Conservation (phyloP, 2,888 invertebrate species). For the Erpobdella octoculata region DNA sequence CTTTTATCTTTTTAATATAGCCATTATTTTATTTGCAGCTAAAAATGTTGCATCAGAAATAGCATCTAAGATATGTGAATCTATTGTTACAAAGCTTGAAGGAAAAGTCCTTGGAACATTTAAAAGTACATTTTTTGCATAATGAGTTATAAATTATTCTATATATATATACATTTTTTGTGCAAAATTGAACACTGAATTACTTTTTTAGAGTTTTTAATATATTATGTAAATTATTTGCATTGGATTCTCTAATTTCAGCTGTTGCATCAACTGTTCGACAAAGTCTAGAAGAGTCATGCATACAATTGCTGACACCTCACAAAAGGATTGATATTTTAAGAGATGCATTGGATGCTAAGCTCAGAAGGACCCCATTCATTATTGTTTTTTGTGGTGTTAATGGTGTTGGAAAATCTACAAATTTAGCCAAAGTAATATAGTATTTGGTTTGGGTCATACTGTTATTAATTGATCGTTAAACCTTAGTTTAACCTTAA, state of each 20-base stretch:
- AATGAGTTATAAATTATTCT: not conserved
- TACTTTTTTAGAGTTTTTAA: not conserved
- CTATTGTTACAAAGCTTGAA: slow-evolving; percentile 77
- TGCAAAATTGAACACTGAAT: no score
- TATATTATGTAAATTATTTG: not conserved
- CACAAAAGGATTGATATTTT: slow-evolving; percentile 89
- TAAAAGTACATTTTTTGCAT: slow-evolving; percentile 56
- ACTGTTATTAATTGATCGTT: not conserved
- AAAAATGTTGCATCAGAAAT: slow-evolving; percentile 98
- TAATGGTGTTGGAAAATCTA: slow-evolving; percentile 97
- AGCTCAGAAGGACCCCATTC: slow-evolving; percentile 72
- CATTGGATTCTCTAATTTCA: slow-evolving; percentile 3
- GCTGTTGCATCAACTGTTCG: slow-evolving; percentile 59
- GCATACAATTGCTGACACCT: slow-evolving; percentile 88
- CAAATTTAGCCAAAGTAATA: slow-evolving; percentile 81
- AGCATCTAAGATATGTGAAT: slow-evolving; percentile 82
- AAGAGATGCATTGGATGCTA: slow-evolving; percentile 85
- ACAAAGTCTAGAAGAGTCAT: slow-evolving; percentile 75
- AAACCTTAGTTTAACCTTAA: not conserved
- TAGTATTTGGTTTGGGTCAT: not conserved
- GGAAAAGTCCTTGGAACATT: slow-evolving; percentile 88
- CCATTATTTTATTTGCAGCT: slow-evolving; percentile 52
- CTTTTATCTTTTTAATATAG: not conserved
- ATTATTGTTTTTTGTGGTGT: slow-evolving; percentile 95
- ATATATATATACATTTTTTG: no score